Base-by-base conservation (phyloP, 92 coral and sea anemone genomes). In the Montipora capitata region DNA sequence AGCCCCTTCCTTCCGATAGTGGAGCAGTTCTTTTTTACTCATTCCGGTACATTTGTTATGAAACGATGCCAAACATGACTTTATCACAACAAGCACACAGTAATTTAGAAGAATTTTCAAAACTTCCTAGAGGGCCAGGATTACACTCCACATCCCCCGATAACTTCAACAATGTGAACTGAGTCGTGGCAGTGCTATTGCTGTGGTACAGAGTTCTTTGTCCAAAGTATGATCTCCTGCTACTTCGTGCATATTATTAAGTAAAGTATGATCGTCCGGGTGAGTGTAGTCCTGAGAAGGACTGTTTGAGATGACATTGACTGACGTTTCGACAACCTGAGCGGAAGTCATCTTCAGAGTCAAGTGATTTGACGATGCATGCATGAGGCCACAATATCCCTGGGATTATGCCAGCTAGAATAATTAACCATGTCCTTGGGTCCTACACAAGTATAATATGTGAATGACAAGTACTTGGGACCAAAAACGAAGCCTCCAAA, bases 141-240 rank as follows among this genome's bases (percentile, higher is more conserved):
- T 82, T 82, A 69, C 15, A 49, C n/a, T 82, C 77, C 35, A 82
- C 86, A 65, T 82, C 70, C 35, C 78, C 86, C 16, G 78, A 73
- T 12, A 82, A 57, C 20, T 49, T 82, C 16, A 87, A 64, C 41
- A 87, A 69, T 67, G 9, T 15, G 51, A 79, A 56, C 78, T 87
- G 82, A 49, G 91, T 87, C 62, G 91, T 79, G 17, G 91, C 91
- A 39, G 72, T 69, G 8, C 63, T 20, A 72, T 87, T 79, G 17
- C 91, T 79, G 81, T 79, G 79, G 62, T 79, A 79, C 13, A 68
- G 43, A 39, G 79, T n/a, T 18, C 91, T 58, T 48, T 41, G 79
- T 48, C 76, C 76, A 54, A 43, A 42, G 15, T 70, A 2, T 18
- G 72, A 17, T 35, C 1, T 67, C 72, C 11, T 15, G 5, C 72